phyloP scores from a whole-genome alignment of 2,113 vertebrate species.

The Antechinus stuartii region DNA sequence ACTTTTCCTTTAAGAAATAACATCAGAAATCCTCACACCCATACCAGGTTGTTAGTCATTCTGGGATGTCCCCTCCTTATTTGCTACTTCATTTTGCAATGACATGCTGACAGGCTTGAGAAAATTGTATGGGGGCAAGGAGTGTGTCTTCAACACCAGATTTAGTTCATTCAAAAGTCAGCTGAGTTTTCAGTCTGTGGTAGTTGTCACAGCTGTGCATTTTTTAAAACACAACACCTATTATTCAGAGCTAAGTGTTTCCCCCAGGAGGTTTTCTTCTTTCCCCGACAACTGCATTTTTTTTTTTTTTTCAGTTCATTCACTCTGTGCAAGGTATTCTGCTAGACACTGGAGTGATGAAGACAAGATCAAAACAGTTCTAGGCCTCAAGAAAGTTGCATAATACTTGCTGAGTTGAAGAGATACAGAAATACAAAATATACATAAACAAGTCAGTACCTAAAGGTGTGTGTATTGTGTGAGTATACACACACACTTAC shows the following conservation, averaged over 20 bases:
- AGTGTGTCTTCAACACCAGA: background rate
- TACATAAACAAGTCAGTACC: background rate
- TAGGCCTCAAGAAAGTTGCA: background rate
- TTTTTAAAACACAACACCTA: conserved; percentile 8
- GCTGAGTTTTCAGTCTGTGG: conserved; percentile 38
- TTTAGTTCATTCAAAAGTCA: conserved; percentile 38
- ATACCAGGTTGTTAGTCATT: background rate
- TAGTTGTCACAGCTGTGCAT: conserved; percentile 24
- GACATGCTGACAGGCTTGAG: background rate
- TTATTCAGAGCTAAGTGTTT: conserved; percentile 17
- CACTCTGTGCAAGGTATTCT: background rate
- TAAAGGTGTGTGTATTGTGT: background rate
- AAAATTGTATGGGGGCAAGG: background rate
- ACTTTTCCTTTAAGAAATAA: conserved; percentile 23
- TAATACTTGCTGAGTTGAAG: background rate
- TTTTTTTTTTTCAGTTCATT: background rate
- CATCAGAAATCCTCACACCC: conserved; percentile 41
- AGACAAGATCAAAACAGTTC: background rate
- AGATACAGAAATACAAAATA: background rate
- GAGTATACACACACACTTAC: too few species aligned
- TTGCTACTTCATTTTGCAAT: background rate
- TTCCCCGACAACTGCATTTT: background rate
- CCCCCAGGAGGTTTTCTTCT: conserved; percentile 8
- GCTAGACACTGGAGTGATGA: background rate
- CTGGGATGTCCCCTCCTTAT: conserved; percentile 10